These are phyloP conservation scores for Coreius guichenoti DNA, from an alignment of 2,797 vertebrate genomes.

Conservation along the genomic window DNA sequence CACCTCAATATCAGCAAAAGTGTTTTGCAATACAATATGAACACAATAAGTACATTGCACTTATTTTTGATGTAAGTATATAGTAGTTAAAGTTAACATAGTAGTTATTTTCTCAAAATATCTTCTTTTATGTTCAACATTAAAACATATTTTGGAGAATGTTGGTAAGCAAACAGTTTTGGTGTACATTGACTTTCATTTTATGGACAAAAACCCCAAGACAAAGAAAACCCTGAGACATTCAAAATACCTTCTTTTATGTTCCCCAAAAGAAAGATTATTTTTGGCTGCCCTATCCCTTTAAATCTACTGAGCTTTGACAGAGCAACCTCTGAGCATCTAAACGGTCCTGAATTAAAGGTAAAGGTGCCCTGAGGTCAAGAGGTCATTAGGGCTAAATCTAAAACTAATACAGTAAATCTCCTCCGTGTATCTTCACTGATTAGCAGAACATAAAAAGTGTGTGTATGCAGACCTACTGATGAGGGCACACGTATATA, in stretches of 20 bases:
- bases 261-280: conserved; percentile 5
- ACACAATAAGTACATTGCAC: too few species aligned
- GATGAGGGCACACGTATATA: conserved; percentile 44
- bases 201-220: background rate
- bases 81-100: too few species aligned
- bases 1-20: too few species aligned
- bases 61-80: too few species aligned
- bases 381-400: conserved; percentile 9
- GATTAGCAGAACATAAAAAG: conserved; percentile 51
- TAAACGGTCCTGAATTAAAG: conserved; percentile 26
- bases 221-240: background rate
- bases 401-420: conserved; percentile 37
- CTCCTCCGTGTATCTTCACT: conserved; percentile 27
- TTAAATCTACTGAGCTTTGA: background rate
- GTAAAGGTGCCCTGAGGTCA: conserved; percentile 49
- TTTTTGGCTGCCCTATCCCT: background rate
- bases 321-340: background rate
- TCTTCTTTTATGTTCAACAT: too few species aligned
- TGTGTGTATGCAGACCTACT: conserved; percentile 28
- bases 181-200: background rate
- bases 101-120: too few species aligned
- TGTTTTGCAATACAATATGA: too few species aligned
- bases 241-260: background rate
- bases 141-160: background rate
- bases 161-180: background rate